Evolutionary conservation across 2,797 vertebrate genomes (phyloP).

Genomic region (Percopsis omiscomaycus): DNA sequence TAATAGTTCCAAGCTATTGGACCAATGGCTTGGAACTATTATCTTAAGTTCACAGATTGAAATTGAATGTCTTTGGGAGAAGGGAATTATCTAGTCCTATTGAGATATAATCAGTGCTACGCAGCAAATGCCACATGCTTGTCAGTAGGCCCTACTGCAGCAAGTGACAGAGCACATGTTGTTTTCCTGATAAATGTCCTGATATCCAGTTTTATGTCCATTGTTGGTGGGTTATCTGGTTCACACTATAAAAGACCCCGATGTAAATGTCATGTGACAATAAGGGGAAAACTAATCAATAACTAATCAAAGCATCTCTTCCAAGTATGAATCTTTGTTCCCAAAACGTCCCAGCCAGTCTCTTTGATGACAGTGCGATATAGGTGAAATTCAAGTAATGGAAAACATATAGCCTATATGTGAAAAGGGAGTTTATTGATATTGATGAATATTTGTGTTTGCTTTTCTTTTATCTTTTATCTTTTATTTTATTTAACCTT

Average conservation of each 20-base stretch:
- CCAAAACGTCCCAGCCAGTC: background rate
- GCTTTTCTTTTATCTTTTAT: too few relatives aligned
- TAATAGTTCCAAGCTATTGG: background rate
- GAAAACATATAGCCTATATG: too few relatives aligned
- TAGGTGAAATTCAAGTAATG: too few relatives aligned
- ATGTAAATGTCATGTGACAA: conserved; percentile 10
- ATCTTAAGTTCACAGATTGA: background rate
- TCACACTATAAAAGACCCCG: conserved; percentile 2
- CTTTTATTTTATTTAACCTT: too few relatives aligned
- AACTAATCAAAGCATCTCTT: conserved; percentile 2
- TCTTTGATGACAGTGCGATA: too few relatives aligned
- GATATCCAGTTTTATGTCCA: conserved; percentile 8
- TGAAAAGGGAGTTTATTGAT: too few relatives aligned
- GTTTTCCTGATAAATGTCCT: conserved; percentile 26
- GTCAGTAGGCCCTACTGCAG: conserved; percentile 16
- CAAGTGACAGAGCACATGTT: conserved; percentile 11
- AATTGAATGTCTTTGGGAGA: too few relatives aligned
- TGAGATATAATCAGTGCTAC: too few relatives aligned
- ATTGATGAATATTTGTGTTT: too few relatives aligned
- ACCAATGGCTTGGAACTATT: background rate
- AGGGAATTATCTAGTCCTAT: too few relatives aligned
- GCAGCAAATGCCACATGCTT: conserved; percentile 35
- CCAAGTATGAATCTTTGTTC: background rate
- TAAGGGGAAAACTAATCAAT: background rate
- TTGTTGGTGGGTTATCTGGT: conserved; percentile 10